Conservation (phyloP, 2,888 invertebrate species). For the Dynastes grantii region DNA sequence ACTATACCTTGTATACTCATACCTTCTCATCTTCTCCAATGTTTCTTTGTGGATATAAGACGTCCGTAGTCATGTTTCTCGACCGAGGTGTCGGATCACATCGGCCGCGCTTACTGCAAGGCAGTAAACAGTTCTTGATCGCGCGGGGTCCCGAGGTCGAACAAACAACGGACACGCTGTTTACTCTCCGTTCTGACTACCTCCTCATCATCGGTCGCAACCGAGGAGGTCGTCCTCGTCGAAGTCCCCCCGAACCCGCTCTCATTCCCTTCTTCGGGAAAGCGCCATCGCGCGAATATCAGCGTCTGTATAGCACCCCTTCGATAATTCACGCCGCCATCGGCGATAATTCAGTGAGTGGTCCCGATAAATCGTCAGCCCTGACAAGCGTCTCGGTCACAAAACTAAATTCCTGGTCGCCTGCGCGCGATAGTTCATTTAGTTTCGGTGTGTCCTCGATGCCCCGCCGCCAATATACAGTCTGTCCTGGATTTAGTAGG, state of each 20-base stretch:
- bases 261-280: too few species aligned
- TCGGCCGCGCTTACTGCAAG: not conserved
- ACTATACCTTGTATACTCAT: too few species aligned
- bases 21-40: too few species aligned
- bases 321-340: constrained; percentile 50
- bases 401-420: constrained; percentile 67
- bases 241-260: too few species aligned
- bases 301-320: constrained; percentile 15
- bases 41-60: not conserved
- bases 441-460: constrained; percentile 63
- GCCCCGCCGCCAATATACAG: not conserved
- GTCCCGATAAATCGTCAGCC: constrained; percentile 60
- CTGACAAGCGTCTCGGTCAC: constrained; percentile 65
- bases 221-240: too few species aligned
- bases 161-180: constrained; percentile 25
- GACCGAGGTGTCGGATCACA: not conserved
- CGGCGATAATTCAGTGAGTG: constrained; percentile 60
- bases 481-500: too few species aligned
- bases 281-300: constrained; percentile 4
- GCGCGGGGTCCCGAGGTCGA: constrained; percentile 27
- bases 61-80: not conserved
- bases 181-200: not conserved
- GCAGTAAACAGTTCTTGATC: constrained; percentile 26
- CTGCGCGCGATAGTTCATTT: constrained; percentile 70
- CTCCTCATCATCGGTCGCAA: not conserved